Percentiles rank a stretch among this genome's conserved stretches.
These are phyloP conservation scores for Nycticebus coucang DNA, from an alignment of 2,113 vertebrate species.

Conservation along the genomic window DNA sequence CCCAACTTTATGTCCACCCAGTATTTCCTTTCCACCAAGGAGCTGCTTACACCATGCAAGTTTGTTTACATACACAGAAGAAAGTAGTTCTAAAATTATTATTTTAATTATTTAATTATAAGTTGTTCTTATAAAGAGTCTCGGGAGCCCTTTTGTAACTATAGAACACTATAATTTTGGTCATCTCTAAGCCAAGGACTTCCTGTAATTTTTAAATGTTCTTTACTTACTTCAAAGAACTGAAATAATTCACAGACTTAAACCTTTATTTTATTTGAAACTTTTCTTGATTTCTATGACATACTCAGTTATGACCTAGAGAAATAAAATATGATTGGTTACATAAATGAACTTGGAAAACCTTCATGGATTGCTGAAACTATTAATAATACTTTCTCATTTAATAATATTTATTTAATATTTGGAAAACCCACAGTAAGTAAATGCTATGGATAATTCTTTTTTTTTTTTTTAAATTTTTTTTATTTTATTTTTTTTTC, in stretches of 20 bases:
- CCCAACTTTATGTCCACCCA: not conserved
- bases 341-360: not conserved
- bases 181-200: no score
- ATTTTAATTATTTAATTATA: no score
- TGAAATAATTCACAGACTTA: not conserved
- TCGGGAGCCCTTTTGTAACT: no score
- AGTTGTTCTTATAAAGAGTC: no score
- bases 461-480: no score
- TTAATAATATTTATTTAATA: slow-evolving; percentile 23
- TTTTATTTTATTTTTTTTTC: no score
- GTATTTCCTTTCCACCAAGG: not conserved
- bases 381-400: not conserved
- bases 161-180: no score
- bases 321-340: slow-evolving; percentile 44
- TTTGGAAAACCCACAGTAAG: slow-evolving; percentile 33
- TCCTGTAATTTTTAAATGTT: not conserved
- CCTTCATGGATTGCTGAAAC: not conserved
- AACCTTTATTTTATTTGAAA: not conserved
- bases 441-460: not conserved
- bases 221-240: slow-evolving; percentile 36
- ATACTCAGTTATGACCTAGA: slow-evolving; percentile 23
- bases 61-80: no score
- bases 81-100: no score
- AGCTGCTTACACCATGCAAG: no score
- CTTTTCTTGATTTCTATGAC: slow-evolving; percentile 21